Base-by-base conservation (phyloP, 2,113 vertebrate species). In the Osmerus mordax region DNA sequence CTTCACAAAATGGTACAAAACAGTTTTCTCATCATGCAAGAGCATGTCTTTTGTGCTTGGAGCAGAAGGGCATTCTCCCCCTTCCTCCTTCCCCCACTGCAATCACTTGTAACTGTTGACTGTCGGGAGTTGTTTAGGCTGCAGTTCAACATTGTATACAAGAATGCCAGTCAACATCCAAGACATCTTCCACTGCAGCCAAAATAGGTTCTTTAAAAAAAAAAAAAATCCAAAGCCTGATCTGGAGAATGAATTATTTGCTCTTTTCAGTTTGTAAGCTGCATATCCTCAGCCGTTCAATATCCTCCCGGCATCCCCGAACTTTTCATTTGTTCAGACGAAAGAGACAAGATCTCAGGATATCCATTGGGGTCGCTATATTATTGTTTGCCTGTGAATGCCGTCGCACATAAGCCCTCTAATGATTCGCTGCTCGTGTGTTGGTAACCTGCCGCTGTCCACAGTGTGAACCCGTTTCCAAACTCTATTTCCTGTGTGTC, bases 181-280 rank as follows among this genome's bases (percentile, higher is more conserved):
- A 41, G 28, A 53, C 21, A 2, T 63, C 5, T 64, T 23, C 19
- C 59, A 13, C 19, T 15, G 28, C 19, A 65, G 66, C 67, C 58
- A 29, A 53, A 21, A 28, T 15, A 52, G 51, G 59, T 41, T 71
- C 61, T 53, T 71, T n/a, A n/a, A 41, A 41, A 71, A 23, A 23
- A 1, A 23, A 23, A 23, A 23, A 2, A 23, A 23, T 53, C 47
- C 25, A 15, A 7, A 28, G 21, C 69, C 47, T 28, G 15, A 63
- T 53, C n/a, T 63, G 41, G 41, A 63, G 36, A 70, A 60, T 15
- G 18, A 25, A 63, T 62, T 54, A 3, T 23, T 62, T 53, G 69
- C 47, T 53, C 66, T 16, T 67, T 16, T 14, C 52, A 54, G 66
- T 29, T 23, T 68, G 66, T 68, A 68, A 55, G 66, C 19, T 25